Evolutionary conservation across 2,797 vertebrate genomes (phyloP), one percentile per base, ranked within the genome.

Genomic region (Protonibea diacanthus): DNA sequence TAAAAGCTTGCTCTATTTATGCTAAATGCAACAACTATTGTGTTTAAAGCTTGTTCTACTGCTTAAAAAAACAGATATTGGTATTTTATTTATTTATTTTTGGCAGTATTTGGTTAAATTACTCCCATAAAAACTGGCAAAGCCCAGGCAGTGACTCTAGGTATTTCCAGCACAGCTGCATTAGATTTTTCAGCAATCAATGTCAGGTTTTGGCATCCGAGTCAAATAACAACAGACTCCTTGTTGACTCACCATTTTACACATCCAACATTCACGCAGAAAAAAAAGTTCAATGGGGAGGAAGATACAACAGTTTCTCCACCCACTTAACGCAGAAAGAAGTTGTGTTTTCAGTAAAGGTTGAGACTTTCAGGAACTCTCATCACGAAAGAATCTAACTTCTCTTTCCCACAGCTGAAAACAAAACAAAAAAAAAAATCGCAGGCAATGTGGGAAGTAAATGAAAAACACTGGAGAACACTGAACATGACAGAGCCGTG

Each of bases 191-290:
- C 2, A 56, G 3, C 4, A 33, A 72, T 55, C n/a, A 29, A 3
- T 52, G 9, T 52, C 64, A 69, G 42, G 62, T n/a, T 68, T 64
- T 56, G 63, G 42, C 17, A 3, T 61, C 55, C 53, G 53, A 75
- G 33, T 56, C 8, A 40, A 62, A 80, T 27, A 56, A 60, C 47
- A 70, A 45, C 27, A 65, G 45, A 52, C 58, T 47, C 38, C 21
- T 38, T 68, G 47, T 55, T 76, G 56, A 68, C 60, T 76, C 55
- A 61, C 59, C 15, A 14, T 38, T 55, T 60, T 65, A 67, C 65
- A 74, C 33, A 33, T 71, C 58, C 17, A 59, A n/a, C 48, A 59
- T n/a, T 9, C 48, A 20, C 21, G 65, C 47, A 48, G 58, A 38
- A 20, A 33, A 33, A 55, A 42, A 38, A 18, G 47, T 59, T 71